Base-by-base conservation (phyloP, 1,140 invertebrate genomes). In the Leptinotarsa undecemlineata region DNA sequence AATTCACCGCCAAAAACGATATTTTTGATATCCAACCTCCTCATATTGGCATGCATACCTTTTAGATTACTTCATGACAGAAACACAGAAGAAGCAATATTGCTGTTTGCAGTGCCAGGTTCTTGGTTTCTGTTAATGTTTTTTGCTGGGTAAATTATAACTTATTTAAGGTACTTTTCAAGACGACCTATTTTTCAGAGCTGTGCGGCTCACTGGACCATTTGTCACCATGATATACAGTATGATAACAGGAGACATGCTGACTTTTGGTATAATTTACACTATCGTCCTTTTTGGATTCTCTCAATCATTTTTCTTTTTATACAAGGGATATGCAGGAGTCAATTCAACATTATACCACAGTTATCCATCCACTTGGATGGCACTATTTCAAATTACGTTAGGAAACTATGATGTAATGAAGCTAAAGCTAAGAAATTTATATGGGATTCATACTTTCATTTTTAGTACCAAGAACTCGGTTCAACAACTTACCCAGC, bases 211-310 rank as follows among this genome's bases (percentile, higher is more conserved):
- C 64, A 98, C 96, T 1, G 98, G 98, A 69, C 97, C 97, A 0
- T 98, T 99, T 87, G 96, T 99, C 67, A 98, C 97, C 19, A 99
- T 99, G 97, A 96, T 99, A 71, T 98, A 97, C 87, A 95, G 93
- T 80, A 99, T 99, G 97, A 96, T 99, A 81, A 95, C 93, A 1
- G 96, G 96, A 23, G 98, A 99, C 86, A 97, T 99, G 95, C 91
- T 98, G 80, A 97, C 96, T 48, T 99, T 99, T 85, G 94, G 94
- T 71, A 97, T 99, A 73, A 99, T 99, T 85, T 98, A 97, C 84
- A 90, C 90, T 77, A 94, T 99, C 77, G 93, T 99, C 57, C 87
- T 99, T 0, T 93, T 97, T 79, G 96, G 94, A 19, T 99, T 99
- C 86, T 96, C 96, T 17, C 95, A 98, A 87, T 96, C 96, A 3